Evolutionary conservation across 2,113 vertebrate species (phyloP).

Genomic region (Gasterosteus nipponicus): DNA sequence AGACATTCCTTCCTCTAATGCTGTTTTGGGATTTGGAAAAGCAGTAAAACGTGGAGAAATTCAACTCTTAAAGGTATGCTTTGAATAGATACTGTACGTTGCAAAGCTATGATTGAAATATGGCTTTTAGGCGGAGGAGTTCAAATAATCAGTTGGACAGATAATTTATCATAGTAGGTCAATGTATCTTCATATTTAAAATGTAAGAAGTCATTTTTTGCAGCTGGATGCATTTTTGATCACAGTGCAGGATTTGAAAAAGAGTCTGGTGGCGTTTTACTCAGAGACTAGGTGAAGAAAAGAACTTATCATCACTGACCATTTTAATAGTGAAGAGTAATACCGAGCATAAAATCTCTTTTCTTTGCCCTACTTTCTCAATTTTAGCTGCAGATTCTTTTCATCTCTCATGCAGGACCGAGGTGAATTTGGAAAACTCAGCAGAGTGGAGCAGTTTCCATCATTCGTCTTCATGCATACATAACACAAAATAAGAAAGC

Average conservation of each 20-base stretch:
- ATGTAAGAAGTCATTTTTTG: not conserved
- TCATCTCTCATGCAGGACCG: slow-evolving; percentile 25
- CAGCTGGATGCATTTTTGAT: slow-evolving; percentile 15
- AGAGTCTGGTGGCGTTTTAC: slow-evolving; percentile 12
- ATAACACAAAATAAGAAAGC: slow-evolving; percentile 23
- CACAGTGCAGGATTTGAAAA: not conserved
- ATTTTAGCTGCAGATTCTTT: slow-evolving; percentile 41
- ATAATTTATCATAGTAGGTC: not conserved
- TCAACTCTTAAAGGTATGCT: not conserved
- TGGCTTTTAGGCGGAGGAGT: not conserved
- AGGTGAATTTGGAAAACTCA: slow-evolving; percentile 30
- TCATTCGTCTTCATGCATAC: slow-evolving; percentile 20
- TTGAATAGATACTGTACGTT: not conserved
- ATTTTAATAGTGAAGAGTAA: slow-evolving; percentile 49
- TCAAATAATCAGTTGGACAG: not conserved
- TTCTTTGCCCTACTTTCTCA: slow-evolving; percentile 54
- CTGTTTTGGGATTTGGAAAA: not conserved
- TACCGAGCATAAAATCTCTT: slow-evolving; percentile 29
- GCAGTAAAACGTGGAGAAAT: not conserved
- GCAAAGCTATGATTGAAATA: not conserved
- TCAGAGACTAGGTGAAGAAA: slow-evolving; percentile 29
- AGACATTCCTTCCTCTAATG: not conserved
- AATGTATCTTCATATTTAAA: not conserved
- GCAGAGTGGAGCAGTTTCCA: slow-evolving; percentile 16
- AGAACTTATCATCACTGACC: slow-evolving; percentile 48